phyloP scores from a whole-genome alignment of 1,140 invertebrate species.

The Battus philenor region DNA sequence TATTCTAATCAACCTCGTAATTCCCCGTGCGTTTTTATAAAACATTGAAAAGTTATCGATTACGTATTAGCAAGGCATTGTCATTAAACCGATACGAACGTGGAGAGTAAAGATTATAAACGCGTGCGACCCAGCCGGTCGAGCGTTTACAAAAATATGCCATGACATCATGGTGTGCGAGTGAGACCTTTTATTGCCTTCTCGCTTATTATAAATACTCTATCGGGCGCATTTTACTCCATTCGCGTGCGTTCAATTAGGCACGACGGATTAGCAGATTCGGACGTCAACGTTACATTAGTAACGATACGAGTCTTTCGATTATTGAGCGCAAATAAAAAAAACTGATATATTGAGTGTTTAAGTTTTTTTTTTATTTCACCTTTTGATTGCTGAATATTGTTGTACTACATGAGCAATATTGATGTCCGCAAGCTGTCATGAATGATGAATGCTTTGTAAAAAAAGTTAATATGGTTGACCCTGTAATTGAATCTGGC shows the following conservation, averaged over 20 bases:
- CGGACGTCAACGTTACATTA: conserved; percentile 15
- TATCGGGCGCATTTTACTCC: conserved; percentile 61
- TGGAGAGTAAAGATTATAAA: conserved; percentile 49
- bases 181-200: conserved; percentile 32
- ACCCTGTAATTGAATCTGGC: conserved; percentile 15
- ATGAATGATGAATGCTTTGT: conserved; percentile 7
- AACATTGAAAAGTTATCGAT: conserved; percentile 6
- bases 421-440: no score
- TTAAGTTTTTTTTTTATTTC: background rate
- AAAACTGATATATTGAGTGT: no score
- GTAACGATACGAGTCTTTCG: no score
- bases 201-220: conserved; percentile 57
- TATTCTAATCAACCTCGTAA: background rate
- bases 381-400: background rate
- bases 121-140: conserved; percentile 49
- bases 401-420: background rate
- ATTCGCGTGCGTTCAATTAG: conserved; percentile 46
- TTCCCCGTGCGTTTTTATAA: background rate
- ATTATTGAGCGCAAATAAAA: background rate
- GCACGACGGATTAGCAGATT: conserved; percentile 23
- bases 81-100: conserved; percentile 27
- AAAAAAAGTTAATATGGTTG: conserved; percentile 3
- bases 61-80: conserved; percentile 4
- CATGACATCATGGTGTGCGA: conserved; percentile 72
- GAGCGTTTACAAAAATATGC: conserved; percentile 65